Evolutionary conservation across 2,113 vertebrate genomes (phyloP).

Genomic region (Carassius carassius): DNA sequence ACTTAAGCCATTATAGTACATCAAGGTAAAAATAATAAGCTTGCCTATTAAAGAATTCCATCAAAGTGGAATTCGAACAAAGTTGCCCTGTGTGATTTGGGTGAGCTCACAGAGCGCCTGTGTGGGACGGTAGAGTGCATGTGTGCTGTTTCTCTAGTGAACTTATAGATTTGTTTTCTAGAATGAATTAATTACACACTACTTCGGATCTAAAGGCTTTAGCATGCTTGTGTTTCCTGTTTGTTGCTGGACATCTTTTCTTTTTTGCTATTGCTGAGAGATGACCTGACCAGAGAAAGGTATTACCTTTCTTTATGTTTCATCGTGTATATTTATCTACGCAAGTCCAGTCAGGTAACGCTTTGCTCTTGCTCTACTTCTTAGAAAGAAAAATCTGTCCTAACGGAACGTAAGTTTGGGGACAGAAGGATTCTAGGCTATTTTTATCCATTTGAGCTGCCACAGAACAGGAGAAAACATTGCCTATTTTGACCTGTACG

Average conservation of each 20-base stretch:
- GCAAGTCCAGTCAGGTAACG: neutral
- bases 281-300: constrained; percentile 40
- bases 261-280: constrained; percentile 16
- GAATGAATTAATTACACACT: neutral
- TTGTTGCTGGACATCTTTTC: constrained; percentile 1
- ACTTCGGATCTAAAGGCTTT: neutral
- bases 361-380: constrained; percentile 25
- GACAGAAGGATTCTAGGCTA: constrained; percentile 34
- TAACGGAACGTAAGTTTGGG: constrained; percentile 18
- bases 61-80: constrained; percentile 9
- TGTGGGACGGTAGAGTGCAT: neutral
- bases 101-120: constrained; percentile 3
- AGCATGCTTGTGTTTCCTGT: neutral
- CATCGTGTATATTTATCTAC: neutral
- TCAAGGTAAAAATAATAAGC: too few species aligned
- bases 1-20: too few species aligned
- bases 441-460: constrained; percentile 37
- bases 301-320: neutral
- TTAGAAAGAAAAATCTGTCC: constrained; percentile 23
- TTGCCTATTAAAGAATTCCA: constrained; percentile 31
- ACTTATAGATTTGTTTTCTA: neutral
- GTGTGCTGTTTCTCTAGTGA: neutral
- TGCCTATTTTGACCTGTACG: constrained; percentile 40
- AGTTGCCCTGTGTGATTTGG: constrained; percentile 17
- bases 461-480: constrained; percentile 33